Evolutionary conservation across 2,113 vertebrate species (phyloP).

Genomic region (Urocitellus parryii): DNA sequence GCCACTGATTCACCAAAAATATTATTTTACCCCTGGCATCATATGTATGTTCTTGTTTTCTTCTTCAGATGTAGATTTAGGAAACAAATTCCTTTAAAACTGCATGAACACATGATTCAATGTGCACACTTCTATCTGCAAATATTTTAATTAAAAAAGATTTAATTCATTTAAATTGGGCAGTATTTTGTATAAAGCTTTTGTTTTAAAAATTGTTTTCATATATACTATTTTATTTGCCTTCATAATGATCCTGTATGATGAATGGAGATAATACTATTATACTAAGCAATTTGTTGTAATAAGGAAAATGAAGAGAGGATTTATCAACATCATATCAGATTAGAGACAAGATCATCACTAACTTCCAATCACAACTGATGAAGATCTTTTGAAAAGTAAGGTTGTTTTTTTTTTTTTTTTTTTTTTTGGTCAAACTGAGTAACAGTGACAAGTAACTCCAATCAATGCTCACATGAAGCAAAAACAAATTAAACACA

Average conservation of each 20-base stretch:
- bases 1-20: background rate
- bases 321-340: background rate
- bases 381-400: conserved; percentile 22
- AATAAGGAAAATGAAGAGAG: background rate
- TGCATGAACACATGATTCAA: background rate
- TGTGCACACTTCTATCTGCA: background rate
- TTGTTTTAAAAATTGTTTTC: conserved; percentile 20
- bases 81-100: conserved; percentile 30
- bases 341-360: background rate
- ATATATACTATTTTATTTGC: background rate
- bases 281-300: background rate
- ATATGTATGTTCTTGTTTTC: background rate
- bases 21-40: background rate
- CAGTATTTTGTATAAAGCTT: background rate
- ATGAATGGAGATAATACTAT: background rate
- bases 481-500: background rate
- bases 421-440: background rate
- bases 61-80: conserved; percentile 25
- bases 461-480: background rate
- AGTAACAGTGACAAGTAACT: conserved; percentile 1
- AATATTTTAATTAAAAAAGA: conserved; percentile 54
- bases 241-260: background rate
- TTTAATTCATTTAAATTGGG: conserved; percentile 14
- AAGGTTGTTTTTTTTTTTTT: background rate
- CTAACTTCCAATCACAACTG: background rate